A percentile compares a stretch with the other conserved stretches of the same genome.
Conservation (phyloP, 1,140 invertebrate genomes). For the Trachelipus rathkii region DNA sequence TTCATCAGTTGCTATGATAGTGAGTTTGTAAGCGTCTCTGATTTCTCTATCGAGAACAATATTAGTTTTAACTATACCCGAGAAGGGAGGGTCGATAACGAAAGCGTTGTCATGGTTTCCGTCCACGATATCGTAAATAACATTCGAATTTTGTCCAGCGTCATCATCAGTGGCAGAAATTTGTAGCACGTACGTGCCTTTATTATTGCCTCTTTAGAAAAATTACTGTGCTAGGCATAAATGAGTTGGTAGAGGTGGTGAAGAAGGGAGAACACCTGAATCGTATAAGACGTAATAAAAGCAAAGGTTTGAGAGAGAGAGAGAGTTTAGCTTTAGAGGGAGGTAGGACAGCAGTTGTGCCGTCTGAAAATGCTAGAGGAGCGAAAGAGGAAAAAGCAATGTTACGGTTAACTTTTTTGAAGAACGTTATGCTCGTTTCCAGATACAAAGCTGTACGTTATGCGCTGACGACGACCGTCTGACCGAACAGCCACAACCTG, state of each 20-base stretch:
- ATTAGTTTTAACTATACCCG: slow-evolving; percentile 88
- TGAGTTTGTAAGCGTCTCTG: slow-evolving; percentile 78
- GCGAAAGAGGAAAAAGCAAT: no score
- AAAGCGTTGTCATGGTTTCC: slow-evolving; percentile 95
- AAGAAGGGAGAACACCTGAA: no score
- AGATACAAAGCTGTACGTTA: slow-evolving; percentile 77
- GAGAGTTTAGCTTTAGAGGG: no score
- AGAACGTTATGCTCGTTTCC: slow-evolving; percentile 83
- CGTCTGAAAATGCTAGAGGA: no score
- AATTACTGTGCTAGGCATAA: no score
- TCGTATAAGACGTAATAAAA: slow-evolving; percentile 72
- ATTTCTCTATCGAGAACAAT: slow-evolving; percentile 91
- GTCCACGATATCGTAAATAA: slow-evolving; percentile 91
- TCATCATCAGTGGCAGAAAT: slow-evolving; percentile 78
- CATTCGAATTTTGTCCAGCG: slow-evolving; percentile 72
- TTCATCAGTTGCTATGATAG: slow-evolving; percentile 89
- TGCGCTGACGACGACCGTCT: slow-evolving; percentile 73
- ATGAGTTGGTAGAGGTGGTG: no score
- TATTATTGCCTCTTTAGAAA: slow-evolving; percentile 82
- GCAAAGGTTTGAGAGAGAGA: no score
- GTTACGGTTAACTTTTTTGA: no score
- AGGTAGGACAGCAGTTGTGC: no score
- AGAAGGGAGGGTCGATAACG: slow-evolving; percentile 84
- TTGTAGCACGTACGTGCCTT: slow-evolving; percentile 79
- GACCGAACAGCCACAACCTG: slow-evolving; percentile 70